phyloP scores from a whole-genome alignment of 2,888 invertebrate genomes.

The Lasioglossum oenotherae region DNA sequence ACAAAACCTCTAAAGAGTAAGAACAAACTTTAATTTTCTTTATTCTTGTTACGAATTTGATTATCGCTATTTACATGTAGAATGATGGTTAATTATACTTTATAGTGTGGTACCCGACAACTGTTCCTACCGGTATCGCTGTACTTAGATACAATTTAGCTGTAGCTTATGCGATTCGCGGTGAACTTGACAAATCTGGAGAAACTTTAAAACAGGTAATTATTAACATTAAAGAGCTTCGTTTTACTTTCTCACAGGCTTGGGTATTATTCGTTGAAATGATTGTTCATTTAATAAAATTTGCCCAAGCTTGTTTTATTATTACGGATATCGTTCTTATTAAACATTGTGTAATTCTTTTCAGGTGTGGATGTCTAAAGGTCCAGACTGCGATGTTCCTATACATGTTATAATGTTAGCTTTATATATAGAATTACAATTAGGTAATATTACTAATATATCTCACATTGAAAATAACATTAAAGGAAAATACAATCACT shows the following conservation, averaged over 20 bases:
- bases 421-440: conserved; percentile 88
- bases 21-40: conserved; percentile 20
- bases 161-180: conserved; percentile 90
- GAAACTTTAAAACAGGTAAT: conserved; percentile 84
- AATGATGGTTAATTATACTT: conserved; percentile 41
- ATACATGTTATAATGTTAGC: conserved; percentile 88
- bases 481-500: conserved; percentile 5
- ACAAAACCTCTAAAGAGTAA: conserved; percentile 76
- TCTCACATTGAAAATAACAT: not conserved
- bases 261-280: not conserved
- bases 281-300: not conserved
- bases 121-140: conserved; percentile 88
- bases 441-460: conserved; percentile 84
- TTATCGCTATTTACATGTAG: not conserved
- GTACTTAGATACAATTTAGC: conserved; percentile 92
- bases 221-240: not conserved
- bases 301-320: not conserved
- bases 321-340: conserved; percentile 1
- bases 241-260: not conserved
- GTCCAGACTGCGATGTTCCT: conserved; percentile 85
- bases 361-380: conserved; percentile 86
- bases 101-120: conserved; percentile 88
- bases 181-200: conserved; percentile 89
- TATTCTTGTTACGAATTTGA: not conserved
- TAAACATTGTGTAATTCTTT: conserved; percentile 15